These are phyloP conservation scores for Hecatera dysodea DNA, from an alignment of 2,888 invertebrate species.

Conservation along the genomic window DNA sequence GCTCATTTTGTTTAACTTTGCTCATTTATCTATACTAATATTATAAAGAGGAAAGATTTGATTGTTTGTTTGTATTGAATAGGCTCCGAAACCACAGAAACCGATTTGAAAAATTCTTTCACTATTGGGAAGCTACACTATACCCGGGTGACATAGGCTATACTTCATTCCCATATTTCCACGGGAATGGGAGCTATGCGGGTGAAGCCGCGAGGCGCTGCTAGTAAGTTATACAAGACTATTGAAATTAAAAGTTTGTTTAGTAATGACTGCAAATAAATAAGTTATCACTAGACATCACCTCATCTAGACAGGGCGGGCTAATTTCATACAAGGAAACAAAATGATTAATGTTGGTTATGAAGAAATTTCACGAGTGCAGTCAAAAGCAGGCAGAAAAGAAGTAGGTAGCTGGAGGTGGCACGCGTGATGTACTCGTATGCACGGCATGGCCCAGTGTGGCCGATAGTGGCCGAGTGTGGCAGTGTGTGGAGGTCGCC, in stretches of 20 bases:
- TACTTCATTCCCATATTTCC: too few relatives aligned
- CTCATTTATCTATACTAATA: too few relatives aligned
- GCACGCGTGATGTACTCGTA: slow-evolving; percentile 34
- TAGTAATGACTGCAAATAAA: not conserved
- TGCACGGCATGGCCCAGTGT: slow-evolving; percentile 6
- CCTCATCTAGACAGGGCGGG: not conserved
- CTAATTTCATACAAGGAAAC: slow-evolving; percentile 18
- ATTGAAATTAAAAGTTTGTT: too few relatives aligned
- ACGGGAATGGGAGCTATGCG: too few relatives aligned
- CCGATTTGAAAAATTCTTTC: too few relatives aligned
- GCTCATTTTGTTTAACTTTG: not conserved
- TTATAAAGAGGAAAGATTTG: too few relatives aligned
- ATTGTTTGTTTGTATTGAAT: too few relatives aligned
- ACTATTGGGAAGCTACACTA: too few relatives aligned
- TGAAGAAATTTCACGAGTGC: slow-evolving; percentile 29
- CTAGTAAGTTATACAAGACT: too few relatives aligned
- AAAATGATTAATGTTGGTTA: slow-evolving; percentile 19
- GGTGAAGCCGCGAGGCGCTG: too few relatives aligned
- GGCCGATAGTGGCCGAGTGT: slow-evolving; percentile 7
- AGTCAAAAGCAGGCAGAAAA: slow-evolving; percentile 20
- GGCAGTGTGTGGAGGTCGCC: slow-evolving; percentile 39
- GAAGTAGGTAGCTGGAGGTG: slow-evolving; percentile 33
- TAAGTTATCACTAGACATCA: not conserved
- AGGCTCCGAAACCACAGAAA: too few relatives aligned
- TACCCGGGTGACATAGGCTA: too few relatives aligned